Percentiles rank a stretch among this genome's conserved stretches.
These are phyloP conservation scores for Miniopterus natalensis DNA, from an alignment of 2,113 vertebrate genomes.

Conservation along the genomic window DNA sequence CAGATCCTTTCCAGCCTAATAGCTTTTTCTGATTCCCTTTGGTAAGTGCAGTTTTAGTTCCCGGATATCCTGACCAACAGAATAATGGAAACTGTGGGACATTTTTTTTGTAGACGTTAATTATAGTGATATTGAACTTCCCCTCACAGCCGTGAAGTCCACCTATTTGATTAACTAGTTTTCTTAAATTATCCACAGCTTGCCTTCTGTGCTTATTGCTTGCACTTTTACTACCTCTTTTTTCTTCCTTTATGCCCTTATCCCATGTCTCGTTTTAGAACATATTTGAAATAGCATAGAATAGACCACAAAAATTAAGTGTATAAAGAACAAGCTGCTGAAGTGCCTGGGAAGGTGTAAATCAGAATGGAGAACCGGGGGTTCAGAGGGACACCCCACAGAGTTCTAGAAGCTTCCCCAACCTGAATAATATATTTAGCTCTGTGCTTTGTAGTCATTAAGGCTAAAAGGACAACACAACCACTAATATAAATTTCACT, in stretches of 20 bases:
- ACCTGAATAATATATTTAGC: background rate
- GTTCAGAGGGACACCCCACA: background rate
- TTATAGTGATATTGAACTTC: background rate
- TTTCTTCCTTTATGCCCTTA: background rate
- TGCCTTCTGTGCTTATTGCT: background rate
- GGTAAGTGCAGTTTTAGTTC: background rate
- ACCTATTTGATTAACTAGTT: background rate
- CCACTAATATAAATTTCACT: background rate
- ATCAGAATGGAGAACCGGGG: background rate
- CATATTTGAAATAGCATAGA: background rate
- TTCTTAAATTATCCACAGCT: background rate
- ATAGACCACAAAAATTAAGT: constrained; percentile 7
- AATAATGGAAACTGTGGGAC: background rate
- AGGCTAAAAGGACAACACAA: background rate
- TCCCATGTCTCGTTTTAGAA: background rate
- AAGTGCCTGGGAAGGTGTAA: background rate
- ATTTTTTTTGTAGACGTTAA: background rate
- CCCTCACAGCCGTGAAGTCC: background rate
- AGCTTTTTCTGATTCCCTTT: background rate
- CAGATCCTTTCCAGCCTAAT: background rate
- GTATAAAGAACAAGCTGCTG: background rate
- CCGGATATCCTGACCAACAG: background rate
- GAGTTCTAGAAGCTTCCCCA: background rate
- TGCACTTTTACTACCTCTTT: background rate
- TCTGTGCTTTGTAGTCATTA: background rate